Evolutionary conservation across 2,113 vertebrate species (phyloP).

Genomic region (Beaufortia kweichowensis): DNA sequence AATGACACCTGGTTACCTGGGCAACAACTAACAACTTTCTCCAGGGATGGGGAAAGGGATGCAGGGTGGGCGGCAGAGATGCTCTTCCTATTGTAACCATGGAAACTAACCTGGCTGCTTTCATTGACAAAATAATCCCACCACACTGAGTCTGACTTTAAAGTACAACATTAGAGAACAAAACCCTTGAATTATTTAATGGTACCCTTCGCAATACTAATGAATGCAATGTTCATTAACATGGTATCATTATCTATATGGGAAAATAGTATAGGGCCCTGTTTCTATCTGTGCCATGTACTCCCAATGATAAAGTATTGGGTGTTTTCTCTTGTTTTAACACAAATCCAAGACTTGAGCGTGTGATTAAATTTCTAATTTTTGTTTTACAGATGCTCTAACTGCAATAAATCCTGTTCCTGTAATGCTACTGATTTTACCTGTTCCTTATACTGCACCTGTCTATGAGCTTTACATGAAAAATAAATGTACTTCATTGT

Average conservation of each 20-base stretch:
- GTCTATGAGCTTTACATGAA: too few relatives aligned
- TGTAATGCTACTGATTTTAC: too few relatives aligned
- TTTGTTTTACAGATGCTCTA: too few relatives aligned
- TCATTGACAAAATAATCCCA: conserved; percentile 55
- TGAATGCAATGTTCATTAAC: conserved; percentile 44
- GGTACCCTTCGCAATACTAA: conserved; percentile 27
- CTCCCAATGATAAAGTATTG: conserved; percentile 27
- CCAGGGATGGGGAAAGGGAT: conserved; percentile 21
- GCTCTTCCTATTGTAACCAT: conserved; percentile 51
- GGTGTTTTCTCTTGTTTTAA: neutral
- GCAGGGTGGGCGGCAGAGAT: conserved; percentile 39
- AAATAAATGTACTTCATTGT: too few relatives aligned
- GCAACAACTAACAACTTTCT: conserved; percentile 46
- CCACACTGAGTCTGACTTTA: conserved; percentile 29
- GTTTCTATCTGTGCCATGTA: conserved; percentile 29
- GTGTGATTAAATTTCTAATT: too few relatives aligned
- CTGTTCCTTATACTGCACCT: too few relatives aligned
- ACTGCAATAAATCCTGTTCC: too few relatives aligned
- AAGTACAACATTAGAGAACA: conserved; percentile 39
- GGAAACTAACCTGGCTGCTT: conserved; percentile 55
- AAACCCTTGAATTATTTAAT: conserved; percentile 45
- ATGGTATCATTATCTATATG: conserved; percentile 43
- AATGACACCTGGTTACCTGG: conserved; percentile 48
- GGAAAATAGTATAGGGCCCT: conserved; percentile 35
- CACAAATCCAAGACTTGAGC: too few relatives aligned